Percentiles rank a stretch among this genome's conserved stretches.
Evolutionary conservation across 2,797 vertebrate genomes (phyloP).

Genomic region (Helicolenus hilgendorfi): DNA sequence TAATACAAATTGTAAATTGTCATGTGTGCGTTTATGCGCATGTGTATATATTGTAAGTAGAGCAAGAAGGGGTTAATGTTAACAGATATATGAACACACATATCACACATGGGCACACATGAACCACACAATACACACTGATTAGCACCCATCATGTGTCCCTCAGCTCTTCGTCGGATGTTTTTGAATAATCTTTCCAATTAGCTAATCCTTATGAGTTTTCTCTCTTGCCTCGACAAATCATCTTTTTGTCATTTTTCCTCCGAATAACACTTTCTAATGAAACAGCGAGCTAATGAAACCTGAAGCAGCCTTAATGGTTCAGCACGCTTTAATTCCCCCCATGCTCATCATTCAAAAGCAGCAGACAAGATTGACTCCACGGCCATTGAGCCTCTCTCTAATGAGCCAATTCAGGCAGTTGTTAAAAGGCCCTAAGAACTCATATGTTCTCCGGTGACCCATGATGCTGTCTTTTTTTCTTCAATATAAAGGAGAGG

Average conservation of each 20-base stretch:
- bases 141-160: neutral
- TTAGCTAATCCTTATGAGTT: conserved; percentile 14
- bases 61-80: neutral
- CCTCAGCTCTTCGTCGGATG: neutral
- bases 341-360: conserved; percentile 60
- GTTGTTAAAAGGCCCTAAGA: conserved; percentile 25
- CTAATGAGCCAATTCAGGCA: conserved; percentile 53
- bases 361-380: conserved; percentile 45
- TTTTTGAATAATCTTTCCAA: conserved; percentile 20
- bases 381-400: conserved; percentile 2
- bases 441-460: conserved; percentile 14
- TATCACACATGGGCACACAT: neutral
- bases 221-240: neutral
- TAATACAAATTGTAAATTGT: neutral
- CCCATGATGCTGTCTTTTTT: neutral
- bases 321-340: conserved; percentile 33
- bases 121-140: neutral
- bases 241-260: conserved; percentile 13
- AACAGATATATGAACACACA: neutral
- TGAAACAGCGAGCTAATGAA: conserved; percentile 38
- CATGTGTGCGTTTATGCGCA: neutral
- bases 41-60: neutral
- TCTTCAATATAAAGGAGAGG: neutral
- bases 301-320: conserved; percentile 35
- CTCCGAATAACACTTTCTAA: conserved; percentile 9